Base-by-base conservation (phyloP, 2,797 vertebrate genomes). In the Phylloscopus collybita region DNA sequence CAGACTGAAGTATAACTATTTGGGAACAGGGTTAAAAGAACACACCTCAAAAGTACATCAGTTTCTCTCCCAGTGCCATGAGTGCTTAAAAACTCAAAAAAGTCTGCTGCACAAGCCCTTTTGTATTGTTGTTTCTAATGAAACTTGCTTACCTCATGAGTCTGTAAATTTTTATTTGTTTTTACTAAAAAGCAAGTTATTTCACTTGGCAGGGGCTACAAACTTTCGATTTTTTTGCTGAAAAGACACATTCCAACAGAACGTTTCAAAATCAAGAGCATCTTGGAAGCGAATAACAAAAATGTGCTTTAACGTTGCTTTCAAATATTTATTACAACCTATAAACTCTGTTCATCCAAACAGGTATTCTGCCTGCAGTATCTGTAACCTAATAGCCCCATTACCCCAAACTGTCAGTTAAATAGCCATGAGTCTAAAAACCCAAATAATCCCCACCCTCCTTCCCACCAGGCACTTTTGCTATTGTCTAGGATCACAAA, bases 401-500 rank as follows among this genome's bases (percentile, higher is more conserved):
- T 74, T 64, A 85, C n/a, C 62, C 80, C 84, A 30, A 70, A 45
- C 0, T 57, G 51, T 69, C 64, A 91, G 72, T 88, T 86, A 88
- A 86, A 92, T 25, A 92, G 34, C 36, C 62, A n/a, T 15, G 45
- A 61, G 30, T 53, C 25, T 73, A 29, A 76, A 79, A 87, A 32
- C 34, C 32, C 76, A 88, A 86, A 83, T 22, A 74, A 44, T 69
- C n/a, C 36, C 62, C 47, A 54, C 23, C 26, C 44, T 88, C 70
- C 29, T 79, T 83, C 85, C 67, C 57, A 61, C 57, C 22, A 71
- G 82, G 60, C 87, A 90, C 92, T 96, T 96, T 65, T 94, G 96
- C 96, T 96, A 57, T 96, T 97, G 96, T 97, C 95, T 56, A 76
- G 57, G 42, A 67, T 44, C 62, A 94, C 53, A 79, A 92, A 88